Evolutionary conservation across 2,888 invertebrate genomes (phyloP), one percentile per base, ranked within the genome.

Genomic region (Habroteleia sp.): DNA sequence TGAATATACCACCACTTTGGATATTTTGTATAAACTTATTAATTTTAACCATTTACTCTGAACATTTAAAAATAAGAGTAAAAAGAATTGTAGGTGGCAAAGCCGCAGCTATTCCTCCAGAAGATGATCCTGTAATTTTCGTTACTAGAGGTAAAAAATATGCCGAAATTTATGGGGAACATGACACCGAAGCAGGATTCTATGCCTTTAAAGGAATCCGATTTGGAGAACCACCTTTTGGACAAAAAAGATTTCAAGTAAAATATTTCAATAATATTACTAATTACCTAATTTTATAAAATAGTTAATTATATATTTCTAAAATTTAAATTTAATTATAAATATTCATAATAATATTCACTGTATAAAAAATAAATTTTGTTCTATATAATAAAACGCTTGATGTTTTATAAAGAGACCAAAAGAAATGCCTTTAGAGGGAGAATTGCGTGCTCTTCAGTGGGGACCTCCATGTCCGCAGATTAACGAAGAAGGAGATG

Each of bases 141-240:
- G 90, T 92, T 0, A 91, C 92, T 77, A 91, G 91, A 78, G 91
- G 91, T 60, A 92, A 92, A 31, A 91, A 90, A 35, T 91, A 92
- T 79, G 92, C 93, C 0, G 90, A 92, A 17, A 87, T 94, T 17
- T 91, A 91, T 80, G 94, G 95, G 8, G 86, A 90, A 60, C 90
- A 92, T 78, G 92, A 94, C 83, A 88, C 90, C 4, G 88, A 87
- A 1, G 90, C 90, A 1, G 91, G 91, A 76, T 92, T 93, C 83
- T 94, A 94, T 77, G 91, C 92, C 14, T 95, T 95, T 82, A 90
- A 92, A 65, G 95, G 95, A 1, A 91, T 96, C 74, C 91, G 93
- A 87, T 95, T 91, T 82, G 93, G 91, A 0, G 88, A 92, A 71
- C 89, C 93, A 0, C 93, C 93, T 0, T 85, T 89, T 3, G 91